Base-by-base conservation (phyloP, 1,140 invertebrate genomes). In the Tribolium madens region DNA sequence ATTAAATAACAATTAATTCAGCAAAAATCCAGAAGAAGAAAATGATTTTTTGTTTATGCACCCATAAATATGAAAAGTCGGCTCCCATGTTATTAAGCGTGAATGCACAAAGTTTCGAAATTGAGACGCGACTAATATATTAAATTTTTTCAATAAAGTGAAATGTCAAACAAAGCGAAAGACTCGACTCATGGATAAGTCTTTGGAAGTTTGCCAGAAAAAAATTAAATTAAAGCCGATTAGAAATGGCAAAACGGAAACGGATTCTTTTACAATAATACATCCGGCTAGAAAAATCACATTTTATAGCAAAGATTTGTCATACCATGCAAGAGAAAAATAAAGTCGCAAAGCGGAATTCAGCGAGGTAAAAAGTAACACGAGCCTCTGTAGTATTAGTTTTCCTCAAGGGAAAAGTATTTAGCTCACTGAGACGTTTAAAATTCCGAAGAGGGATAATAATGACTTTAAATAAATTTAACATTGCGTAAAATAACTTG, bases 381-480 rank as follows among this genome's bases (percentile, higher is more conserved):
- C 36, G 52, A 57, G 52, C 52, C 52, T 17, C 52, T 13, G n/a
- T 15, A 57, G 17, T 57, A 57, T 57, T 64, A 13, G 21, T 64
- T 64, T 33, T 9, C 14, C 57, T 14, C 26, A n/a, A 18, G 26
- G 50, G 57, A 64, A 64, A 31, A 64, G 14, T 64, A 33, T 64
- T 31, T 31, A 64, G 26, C 21, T 33, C 17, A 21, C 21, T 57
- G 17, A n/a, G 14, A n/a, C 26, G 57, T 64, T 64, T 12, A 13
- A 64, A 33, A 26, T 33, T n/a, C 57, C 5, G 2, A 64, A 64
- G 57, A 13, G 9, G 57, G 57, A 64, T 64, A 64, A 64, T 64
- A 64, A 64, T 33, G 57, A 64, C 10, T 64, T n/a, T 33, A 64
- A 33, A 33, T 26, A 33, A 31, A 64, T 64, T 64, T 64, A 64